Evolutionary conservation across 2,888 invertebrate genomes (phyloP).

Genomic region (Hirtodrosophila trivittata): DNA sequence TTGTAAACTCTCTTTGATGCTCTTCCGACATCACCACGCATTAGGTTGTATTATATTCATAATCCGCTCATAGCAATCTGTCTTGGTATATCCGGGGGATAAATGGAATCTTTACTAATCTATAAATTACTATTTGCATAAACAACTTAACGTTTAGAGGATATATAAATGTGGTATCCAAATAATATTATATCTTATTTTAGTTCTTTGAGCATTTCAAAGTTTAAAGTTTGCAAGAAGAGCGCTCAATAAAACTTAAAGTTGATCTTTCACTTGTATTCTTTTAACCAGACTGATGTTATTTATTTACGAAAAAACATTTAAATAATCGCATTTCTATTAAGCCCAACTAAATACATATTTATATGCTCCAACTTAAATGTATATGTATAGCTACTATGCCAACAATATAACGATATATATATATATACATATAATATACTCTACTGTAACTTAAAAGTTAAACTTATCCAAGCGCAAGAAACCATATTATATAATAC

Average conservation of each 20-base stretch:
- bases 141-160: too few relatives aligned
- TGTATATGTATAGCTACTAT: conserved; percentile 31
- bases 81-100: too few relatives aligned
- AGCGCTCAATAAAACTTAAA: background rate
- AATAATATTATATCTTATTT: too few relatives aligned
- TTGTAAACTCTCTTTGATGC: conserved; percentile 4
- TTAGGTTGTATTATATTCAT: background rate
- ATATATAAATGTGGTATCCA: too few relatives aligned
- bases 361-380: conserved; percentile 29
- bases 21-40: conserved; percentile 23
- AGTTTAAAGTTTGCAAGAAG: too few relatives aligned
- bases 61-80: too few relatives aligned
- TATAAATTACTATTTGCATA: too few relatives aligned
- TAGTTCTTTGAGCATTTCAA: too few relatives aligned
- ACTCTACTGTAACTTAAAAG: conserved; percentile 38
- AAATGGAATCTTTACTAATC: too few relatives aligned
- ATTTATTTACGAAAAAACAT: conserved; percentile 51
- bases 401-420: conserved; percentile 23
- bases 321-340: conserved; percentile 44
- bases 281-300: conserved; percentile 62
- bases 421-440: conserved; percentile 4
- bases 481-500: conserved; percentile 44
- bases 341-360: conserved; percentile 44
- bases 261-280: background rate
- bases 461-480: conserved; percentile 56